Evolutionary conservation across 2,113 vertebrate genomes (phyloP), one percentile per base, ranked within the genome.

Genomic region (Helogale parvula): DNA sequence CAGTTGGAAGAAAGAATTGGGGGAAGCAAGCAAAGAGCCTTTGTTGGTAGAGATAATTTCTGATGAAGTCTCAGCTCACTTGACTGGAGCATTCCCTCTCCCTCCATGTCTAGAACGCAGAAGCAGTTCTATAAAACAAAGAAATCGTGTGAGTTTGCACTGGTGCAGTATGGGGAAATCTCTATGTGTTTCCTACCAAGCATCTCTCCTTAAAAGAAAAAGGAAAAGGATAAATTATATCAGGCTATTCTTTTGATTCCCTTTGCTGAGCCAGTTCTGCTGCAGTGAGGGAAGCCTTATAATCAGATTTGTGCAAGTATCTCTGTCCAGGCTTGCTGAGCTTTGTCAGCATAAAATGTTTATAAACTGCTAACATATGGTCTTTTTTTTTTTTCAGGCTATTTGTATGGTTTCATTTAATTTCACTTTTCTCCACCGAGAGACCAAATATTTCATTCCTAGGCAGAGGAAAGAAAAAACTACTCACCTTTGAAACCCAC

Each of bases 251-350:
- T 93, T 96, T 31, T 38, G 80, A 93, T 90, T 97, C 93, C 86
- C 76, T 96, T 87, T 41, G 9, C 93, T 96, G 27, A 88, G 41
- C 96, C 95, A 85, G 96, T 89, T 94, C 85, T 93, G 77, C 77
- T 90, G 79, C 17, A 0, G 69, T 88, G 90, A 63, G 90, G 93
- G 86, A 95, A 98, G 91, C 33, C 89, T 76, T 91, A 94, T 98
- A 98, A 98, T 98, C 96, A 98, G 87, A 98, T 98, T 98, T 97
- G 96, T 97, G 81, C 93, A 97, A 94, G 54, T 93, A 81, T 97
- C 97, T 98, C 90, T 97, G 97, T 97, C 89, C 93, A 87, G 82
- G 65, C 92, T 76, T 95, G 93, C 90, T 25, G 60, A 97, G 96
- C 92, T 0, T 17, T 81, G 97, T 99, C 98, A 98, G 98, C 98